Conservation (phyloP, 2,888 invertebrate genomes). For the Gnatocerus cornutus region DNA sequence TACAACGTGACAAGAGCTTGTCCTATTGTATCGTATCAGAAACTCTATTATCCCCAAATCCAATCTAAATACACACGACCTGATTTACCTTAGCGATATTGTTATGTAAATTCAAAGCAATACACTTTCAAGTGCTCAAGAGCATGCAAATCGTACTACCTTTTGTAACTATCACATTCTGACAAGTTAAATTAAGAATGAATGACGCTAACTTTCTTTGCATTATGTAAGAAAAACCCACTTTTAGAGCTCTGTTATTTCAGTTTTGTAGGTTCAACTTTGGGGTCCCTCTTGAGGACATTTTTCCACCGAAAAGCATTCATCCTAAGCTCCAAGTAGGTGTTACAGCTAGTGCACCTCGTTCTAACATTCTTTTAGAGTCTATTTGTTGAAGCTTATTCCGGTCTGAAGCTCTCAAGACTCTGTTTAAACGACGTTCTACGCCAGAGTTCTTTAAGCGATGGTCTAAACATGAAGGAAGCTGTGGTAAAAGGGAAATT, state of each 20-base stretch:
- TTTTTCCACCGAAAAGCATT: constrained; percentile 19
- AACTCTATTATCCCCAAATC: constrained; percentile 42
- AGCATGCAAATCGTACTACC: no score
- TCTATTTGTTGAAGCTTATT: constrained; percentile 12
- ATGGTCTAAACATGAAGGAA: constrained; percentile 3
- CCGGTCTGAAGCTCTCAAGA: neutral
- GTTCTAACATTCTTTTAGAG: neutral
- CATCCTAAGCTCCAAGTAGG: constrained; percentile 22
- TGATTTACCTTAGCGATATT: constrained; percentile 29
- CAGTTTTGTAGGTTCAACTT: constrained; percentile 3
- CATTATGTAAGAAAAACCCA: neutral
- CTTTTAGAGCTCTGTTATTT: neutral
- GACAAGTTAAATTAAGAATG: neutral
- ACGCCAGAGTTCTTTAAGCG: constrained; percentile 2
- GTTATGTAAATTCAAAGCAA: constrained; percentile 35
- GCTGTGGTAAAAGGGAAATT: neutral
- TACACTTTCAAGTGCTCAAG: constrained; percentile 3
- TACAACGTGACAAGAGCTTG: constrained; percentile 32
- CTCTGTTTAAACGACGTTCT: neutral
- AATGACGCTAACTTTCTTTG: constrained; percentile 10
- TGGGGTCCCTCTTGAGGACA: constrained; percentile 21
- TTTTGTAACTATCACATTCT: neutral
- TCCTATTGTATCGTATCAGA: constrained; percentile 35
- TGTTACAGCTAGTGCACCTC: neutral
- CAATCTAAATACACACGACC: constrained; percentile 35